Evolutionary conservation across 2,888 invertebrate genomes (phyloP).

Genomic region (Drosophila falleni): DNA sequence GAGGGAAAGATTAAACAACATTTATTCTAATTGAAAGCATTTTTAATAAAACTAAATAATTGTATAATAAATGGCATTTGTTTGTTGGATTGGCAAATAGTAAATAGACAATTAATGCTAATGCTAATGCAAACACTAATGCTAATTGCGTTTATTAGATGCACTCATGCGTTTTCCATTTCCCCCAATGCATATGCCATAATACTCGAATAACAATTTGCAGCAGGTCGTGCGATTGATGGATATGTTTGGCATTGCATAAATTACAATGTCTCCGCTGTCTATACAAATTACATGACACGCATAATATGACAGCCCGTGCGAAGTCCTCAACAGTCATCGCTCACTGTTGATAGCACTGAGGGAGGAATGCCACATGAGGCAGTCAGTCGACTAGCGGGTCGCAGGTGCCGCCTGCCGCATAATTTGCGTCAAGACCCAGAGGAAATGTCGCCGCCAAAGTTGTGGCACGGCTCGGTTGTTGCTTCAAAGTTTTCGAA

Average conservation of each 20-base stretch:
- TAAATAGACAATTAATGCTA: constrained; percentile 10
- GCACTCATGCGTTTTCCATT: constrained; percentile 18
- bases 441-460: constrained; percentile 69
- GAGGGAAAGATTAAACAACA: constrained; percentile 2
- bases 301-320: constrained; percentile 65
- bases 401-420: constrained; percentile 48
- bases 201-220: constrained; percentile 30
- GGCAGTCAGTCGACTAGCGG: background rate
- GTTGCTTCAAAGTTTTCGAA: constrained; percentile 61
- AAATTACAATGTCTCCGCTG: constrained; percentile 53
- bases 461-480: constrained; percentile 57
- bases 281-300: constrained; percentile 65
- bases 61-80: constrained; percentile 4
- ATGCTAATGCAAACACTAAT: constrained; percentile 32
- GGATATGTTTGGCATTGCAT: constrained; percentile 58
- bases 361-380: background rate
- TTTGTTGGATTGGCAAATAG: constrained; percentile 3
- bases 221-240: constrained; percentile 56
- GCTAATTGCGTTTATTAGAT: constrained; percentile 47
- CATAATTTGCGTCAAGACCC: constrained; percentile 71
- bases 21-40: constrained; percentile 41
- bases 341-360: constrained; percentile 47
- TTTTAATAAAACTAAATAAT: constrained; percentile 6
- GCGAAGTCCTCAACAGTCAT: constrained; percentile 57
- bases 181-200: background rate